Evolutionary conservation across 1,140 invertebrate genomes (phyloP).

Genomic region (Hycleus cichorii): DNA sequence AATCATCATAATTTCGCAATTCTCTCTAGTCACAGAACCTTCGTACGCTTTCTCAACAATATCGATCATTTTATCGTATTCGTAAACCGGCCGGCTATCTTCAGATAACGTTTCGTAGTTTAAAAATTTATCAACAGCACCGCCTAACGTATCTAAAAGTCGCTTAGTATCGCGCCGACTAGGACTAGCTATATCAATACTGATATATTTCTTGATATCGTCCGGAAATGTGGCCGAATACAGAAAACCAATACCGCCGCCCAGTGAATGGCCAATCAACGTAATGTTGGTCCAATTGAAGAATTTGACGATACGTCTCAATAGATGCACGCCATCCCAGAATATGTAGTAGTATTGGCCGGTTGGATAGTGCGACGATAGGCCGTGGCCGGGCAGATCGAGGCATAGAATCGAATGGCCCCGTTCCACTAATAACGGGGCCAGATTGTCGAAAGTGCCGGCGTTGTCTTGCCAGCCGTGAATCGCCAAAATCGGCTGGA

Average conservation of each 20-base stretch:
- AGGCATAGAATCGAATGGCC: slow-evolving; percentile 58
- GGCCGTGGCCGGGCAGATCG: slow-evolving; percentile 75
- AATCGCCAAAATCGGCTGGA: slow-evolving; percentile 68
- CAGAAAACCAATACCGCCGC: slow-evolving; percentile 71
- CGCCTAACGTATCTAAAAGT: slow-evolving; percentile 43
- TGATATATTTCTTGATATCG: slow-evolving; percentile 63
- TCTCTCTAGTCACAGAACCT: slow-evolving; percentile 57
- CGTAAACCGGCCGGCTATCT: slow-evolving; percentile 59
- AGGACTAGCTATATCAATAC: slow-evolving; percentile 69
- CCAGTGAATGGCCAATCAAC: slow-evolving; percentile 75
- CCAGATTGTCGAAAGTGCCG: slow-evolving; percentile 75
- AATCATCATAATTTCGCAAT: slow-evolving; percentile 61
- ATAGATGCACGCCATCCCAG: slow-evolving; percentile 66
- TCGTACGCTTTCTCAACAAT: slow-evolving; percentile 63
- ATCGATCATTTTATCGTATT: slow-evolving; percentile 66
- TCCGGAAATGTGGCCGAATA: slow-evolving; percentile 70
- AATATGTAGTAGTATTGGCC: slow-evolving; percentile 72
- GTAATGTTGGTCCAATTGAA: slow-evolving; percentile 73
- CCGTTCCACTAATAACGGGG: slow-evolving; percentile 57
- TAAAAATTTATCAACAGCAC: slow-evolving; percentile 57
- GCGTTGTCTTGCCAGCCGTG: slow-evolving; percentile 89
- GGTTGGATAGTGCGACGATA: slow-evolving; percentile 66
- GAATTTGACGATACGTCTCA: slow-evolving; percentile 67
- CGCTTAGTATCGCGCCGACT: slow-evolving; percentile 43
- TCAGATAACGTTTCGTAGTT: slow-evolving; percentile 60